Conservation (phyloP, 2,888 invertebrate species). For the Volucella bombylans region DNA sequence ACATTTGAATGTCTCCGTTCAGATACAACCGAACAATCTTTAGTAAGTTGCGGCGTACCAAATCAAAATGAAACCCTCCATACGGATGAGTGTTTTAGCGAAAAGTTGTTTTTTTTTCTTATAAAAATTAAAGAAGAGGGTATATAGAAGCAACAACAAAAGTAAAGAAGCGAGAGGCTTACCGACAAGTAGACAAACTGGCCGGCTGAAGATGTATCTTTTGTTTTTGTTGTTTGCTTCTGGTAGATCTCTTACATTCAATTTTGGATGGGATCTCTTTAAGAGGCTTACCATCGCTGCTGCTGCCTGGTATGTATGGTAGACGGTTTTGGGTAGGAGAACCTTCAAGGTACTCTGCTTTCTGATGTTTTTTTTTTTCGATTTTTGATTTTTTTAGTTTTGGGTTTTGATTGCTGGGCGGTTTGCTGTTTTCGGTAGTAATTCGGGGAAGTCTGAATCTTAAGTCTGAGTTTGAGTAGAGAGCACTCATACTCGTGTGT, state of each 20-base stretch:
- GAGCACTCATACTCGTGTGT: background rate
- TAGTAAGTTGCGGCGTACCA: slow-evolving; percentile 76
- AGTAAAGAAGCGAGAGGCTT: slow-evolving; percentile 6
- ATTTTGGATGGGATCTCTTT: slow-evolving; percentile 32
- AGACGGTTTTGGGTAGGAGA: background rate
- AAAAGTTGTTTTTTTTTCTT: slow-evolving; percentile 21
- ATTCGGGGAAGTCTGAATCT: too few species aligned
- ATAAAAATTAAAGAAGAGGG: slow-evolving; percentile 13
- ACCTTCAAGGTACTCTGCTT: slow-evolving; percentile 57
- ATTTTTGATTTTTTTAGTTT: too few species aligned
- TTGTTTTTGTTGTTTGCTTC: slow-evolving; percentile 15
- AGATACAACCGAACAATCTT: slow-evolving; percentile 82
- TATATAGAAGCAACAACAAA: slow-evolving; percentile 13
- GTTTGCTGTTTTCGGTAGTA: too few species aligned
- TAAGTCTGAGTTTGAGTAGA: too few species aligned
- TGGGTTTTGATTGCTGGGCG: too few species aligned
- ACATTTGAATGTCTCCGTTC: slow-evolving; percentile 82
- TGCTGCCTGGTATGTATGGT: too few species aligned
- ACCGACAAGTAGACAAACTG: slow-evolving; percentile 37
- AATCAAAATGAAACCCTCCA: slow-evolving; percentile 53
- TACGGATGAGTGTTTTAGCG: slow-evolving; percentile 50
- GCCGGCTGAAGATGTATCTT: slow-evolving; percentile 20
- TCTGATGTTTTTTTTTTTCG: background rate
- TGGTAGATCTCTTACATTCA: slow-evolving; percentile 50
- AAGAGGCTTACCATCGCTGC: slow-evolving; percentile 14